Evolutionary conservation across 2,797 vertebrate genomes (phyloP), one percentile per base, ranked within the genome.

Genomic region (Cheirogaleus major): DNA sequence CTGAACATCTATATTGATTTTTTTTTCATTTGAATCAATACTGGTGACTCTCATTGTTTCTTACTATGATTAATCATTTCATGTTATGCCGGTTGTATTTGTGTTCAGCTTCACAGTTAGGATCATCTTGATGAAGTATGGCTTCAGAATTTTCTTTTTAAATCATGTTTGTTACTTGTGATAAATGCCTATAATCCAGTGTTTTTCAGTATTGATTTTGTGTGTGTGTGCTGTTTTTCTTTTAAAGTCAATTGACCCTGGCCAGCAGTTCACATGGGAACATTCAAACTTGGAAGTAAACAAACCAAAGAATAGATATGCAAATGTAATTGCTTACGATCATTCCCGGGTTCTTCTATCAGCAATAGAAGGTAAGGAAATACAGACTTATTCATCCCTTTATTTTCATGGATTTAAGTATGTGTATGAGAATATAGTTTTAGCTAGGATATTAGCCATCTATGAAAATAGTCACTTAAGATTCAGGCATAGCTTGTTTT

Each of bases 281-380:
- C 99, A 99, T 97, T 99, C 99, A 75, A 99, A 99, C 98, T 98
- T 99, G 99, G 99, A 99, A 99, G 99, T 99, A 98, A 99, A 99
- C 99, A 99, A 99, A 99, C 99, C 99, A 99, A 99, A 99, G 99
- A 99, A 99, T 97, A 99, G 99, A 99, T 99, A 99, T 35, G 99
- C 99, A 80, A 99, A 99, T 97, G 99, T 99, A 98, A 99, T 99
- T 95, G 99, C 99, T 69, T 99, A 99, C 30, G 99, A 99, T 98
- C 99, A 99, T 98, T 99, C 99, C 92, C 98, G 99, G 95, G 99
- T 99, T 97, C 98, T 99, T 72, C 99, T 99, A 61, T 99, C 99
- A 50, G 99, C 99, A 97, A 99, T 99, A 97, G 99, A 99, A 95
- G 99, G 99, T 99, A 99, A 98, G 98, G 32, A 97, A 72, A 90